phyloP scores from a whole-genome alignment of 2,113 vertebrate species.

The Rattus norvegicus region DNA sequence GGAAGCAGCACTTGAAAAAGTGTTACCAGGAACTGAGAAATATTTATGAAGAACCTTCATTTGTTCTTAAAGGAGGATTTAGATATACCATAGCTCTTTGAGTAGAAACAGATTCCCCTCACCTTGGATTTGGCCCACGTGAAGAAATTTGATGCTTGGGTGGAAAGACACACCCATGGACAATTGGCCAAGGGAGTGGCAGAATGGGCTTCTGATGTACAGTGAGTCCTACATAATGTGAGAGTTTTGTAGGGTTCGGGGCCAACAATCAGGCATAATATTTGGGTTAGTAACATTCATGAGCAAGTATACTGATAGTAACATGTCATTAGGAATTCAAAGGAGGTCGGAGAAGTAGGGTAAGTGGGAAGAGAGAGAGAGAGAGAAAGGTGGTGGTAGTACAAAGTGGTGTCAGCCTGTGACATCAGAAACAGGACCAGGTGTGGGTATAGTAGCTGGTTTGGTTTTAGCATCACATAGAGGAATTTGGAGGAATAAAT shows the following conservation, averaged over 20 bases:
- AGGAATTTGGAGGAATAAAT: not conserved
- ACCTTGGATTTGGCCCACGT: not conserved
- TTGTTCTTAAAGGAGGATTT: not conserved
- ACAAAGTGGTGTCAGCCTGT: not conserved
- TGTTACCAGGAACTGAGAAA: not conserved
- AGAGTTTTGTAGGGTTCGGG: too few relatives aligned
- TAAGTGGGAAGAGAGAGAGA: not conserved
- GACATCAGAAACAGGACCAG: not conserved
- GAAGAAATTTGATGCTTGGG: not conserved
- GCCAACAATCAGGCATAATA: not conserved
- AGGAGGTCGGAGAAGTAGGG: not conserved
- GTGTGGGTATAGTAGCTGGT: too few relatives aligned
- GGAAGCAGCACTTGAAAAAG: not conserved
- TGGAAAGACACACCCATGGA: not conserved
- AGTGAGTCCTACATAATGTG: not conserved
- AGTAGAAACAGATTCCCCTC: not conserved
- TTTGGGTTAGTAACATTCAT: not conserved
- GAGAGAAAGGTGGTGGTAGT: not conserved
- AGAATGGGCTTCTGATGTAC: not conserved
- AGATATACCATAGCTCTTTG: not conserved
- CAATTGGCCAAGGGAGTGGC: not conserved
- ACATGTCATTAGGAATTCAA: not conserved
- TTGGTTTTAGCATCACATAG: not conserved
- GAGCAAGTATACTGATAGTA: not conserved
- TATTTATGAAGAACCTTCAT: not conserved